These are phyloP conservation scores for Hippoglossus stenolepis DNA, from an alignment of 2,113 vertebrate genomes.

Conservation along the genomic window DNA sequence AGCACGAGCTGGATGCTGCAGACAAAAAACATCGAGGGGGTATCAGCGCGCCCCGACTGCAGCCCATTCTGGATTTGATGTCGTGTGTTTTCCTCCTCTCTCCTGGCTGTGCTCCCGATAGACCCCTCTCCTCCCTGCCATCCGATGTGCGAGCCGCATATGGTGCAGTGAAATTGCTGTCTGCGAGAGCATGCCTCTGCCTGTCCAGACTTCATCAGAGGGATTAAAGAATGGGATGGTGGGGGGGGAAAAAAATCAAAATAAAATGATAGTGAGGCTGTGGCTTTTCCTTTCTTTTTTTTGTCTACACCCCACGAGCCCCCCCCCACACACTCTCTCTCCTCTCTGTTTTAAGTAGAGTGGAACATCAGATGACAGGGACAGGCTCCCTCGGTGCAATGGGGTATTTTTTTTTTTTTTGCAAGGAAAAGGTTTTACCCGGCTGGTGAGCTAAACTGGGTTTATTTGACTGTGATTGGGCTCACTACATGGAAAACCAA, in stretches of 20 bases:
- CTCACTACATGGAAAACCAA: constrained; percentile 75
- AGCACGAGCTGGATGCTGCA: constrained; percentile 32
- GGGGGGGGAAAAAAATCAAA: constrained; percentile 86
- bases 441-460: constrained; percentile 57
- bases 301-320: constrained; percentile 68
- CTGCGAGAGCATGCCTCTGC: constrained; percentile 97
- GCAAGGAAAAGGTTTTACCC: constrained; percentile 62
- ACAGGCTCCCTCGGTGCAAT: constrained; percentile 64
- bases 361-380: constrained; percentile 92
- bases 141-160: constrained; percentile 96
- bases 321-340: constrained; percentile 70
- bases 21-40: constrained; percentile 48
- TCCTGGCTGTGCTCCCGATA: constrained; percentile 92
- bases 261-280: constrained; percentile 86
- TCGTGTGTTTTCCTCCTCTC: constrained; percentile 72
- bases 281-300: constrained; percentile 69
- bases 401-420: constrained; percentile 36
- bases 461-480: constrained; percentile 72
- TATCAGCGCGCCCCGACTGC: constrained; percentile 51
- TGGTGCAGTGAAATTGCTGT: constrained; percentile 98
- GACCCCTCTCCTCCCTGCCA: constrained; percentile 93
- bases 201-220: constrained; percentile 99
- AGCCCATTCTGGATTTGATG: constrained; percentile 73
- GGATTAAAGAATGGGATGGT: constrained; percentile 97
- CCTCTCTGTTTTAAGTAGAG: constrained; percentile 83